Base-by-base conservation (phyloP, 2,888 invertebrate genomes). In the Zygaena filipendulae region DNA sequence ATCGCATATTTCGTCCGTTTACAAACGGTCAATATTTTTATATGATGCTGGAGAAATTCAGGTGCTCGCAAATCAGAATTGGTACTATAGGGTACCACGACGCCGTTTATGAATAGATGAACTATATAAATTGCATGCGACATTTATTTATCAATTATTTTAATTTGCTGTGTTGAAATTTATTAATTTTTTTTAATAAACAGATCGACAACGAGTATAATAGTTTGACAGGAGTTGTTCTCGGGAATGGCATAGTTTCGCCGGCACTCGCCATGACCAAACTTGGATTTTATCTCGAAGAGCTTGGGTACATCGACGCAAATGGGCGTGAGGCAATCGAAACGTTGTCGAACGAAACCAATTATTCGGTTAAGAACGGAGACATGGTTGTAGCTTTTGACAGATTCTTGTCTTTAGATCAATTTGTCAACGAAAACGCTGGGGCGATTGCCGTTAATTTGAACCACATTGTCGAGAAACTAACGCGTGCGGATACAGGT, bases 191-290 rank as follows among this genome's bases (percentile, higher is more conserved):
- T n/a, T n/a, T n/a, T n/a, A n/a, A n/a, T n/a, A n/a, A n/a, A n/a
- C 54, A 81, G 39, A 46, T 59, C 1, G 81, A 80, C 2, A 61
- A 69, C 25, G 70, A 88, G 16, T 57, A 72, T 7, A 82, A 84
- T 38, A 88, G 89, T 45, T 80, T 95, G 30, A 80, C 82, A 49
- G 92, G 93, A 2, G 83, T 95, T 5, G 87, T 85, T 2, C 64
- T 95, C 32, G 93, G 92, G 3, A 93, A 94, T 61, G 86, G 91
- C 0, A 91, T 94, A 86, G 87, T 94, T 27, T 90, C 92, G 0
- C 92, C 94, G 4, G 59, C 67, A 2, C 20, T 62, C 8, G 59
- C 52, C 2, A 45, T 75, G 13, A 60, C 63, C 1, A 62, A 66
- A 40, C 57, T 79, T 3, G 71, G 75, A 3, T 70, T 69, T 40